phyloP scores from a whole-genome alignment of 2,797 vertebrate genomes.

The Chaunax sp. region DNA sequence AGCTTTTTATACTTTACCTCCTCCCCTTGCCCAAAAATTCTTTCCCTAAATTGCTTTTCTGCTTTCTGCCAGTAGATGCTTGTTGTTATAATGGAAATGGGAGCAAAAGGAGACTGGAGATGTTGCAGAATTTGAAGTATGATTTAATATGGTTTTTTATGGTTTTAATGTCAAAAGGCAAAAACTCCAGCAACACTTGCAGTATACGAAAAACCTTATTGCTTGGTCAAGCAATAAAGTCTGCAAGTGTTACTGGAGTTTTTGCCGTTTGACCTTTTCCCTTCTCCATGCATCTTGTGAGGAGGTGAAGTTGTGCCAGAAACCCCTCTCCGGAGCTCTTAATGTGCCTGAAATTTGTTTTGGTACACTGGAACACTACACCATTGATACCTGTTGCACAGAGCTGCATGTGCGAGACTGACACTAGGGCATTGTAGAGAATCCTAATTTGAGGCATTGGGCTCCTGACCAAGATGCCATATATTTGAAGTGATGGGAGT shows the following conservation, averaged over 20 bases:
- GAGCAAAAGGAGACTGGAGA: constrained; percentile 29
- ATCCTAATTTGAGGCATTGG: no score
- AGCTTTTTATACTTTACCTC: constrained; percentile 48
- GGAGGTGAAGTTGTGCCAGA: no score
- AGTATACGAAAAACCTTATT: no score
- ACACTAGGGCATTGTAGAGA: no score
- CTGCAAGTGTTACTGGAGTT: no score
- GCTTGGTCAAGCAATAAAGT: no score
- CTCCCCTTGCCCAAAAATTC: constrained; percentile 38
- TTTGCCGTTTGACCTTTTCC: background rate
- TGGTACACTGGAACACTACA: constrained; percentile 1
- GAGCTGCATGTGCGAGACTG: no score
- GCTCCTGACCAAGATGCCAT: no score
- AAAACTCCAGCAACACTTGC: no score
- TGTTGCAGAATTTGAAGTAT: constrained; percentile 17
- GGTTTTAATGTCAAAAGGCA: no score
- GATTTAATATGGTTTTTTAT: constrained; percentile 4
- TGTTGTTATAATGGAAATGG: constrained; percentile 48
- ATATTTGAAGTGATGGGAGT: background rate
- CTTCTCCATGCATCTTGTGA: no score
- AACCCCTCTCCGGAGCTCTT: constrained; percentile 17
- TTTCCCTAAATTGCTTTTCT: constrained; percentile 30
- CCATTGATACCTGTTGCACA: no score
- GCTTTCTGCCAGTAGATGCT: constrained; percentile 25
- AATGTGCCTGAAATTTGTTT: constrained; percentile 25